Percentiles rank a stretch among this genome's conserved stretches.
phyloP scores from a whole-genome alignment of 1,140 invertebrate genomes.

The Bilobella aurantiaca region DNA sequence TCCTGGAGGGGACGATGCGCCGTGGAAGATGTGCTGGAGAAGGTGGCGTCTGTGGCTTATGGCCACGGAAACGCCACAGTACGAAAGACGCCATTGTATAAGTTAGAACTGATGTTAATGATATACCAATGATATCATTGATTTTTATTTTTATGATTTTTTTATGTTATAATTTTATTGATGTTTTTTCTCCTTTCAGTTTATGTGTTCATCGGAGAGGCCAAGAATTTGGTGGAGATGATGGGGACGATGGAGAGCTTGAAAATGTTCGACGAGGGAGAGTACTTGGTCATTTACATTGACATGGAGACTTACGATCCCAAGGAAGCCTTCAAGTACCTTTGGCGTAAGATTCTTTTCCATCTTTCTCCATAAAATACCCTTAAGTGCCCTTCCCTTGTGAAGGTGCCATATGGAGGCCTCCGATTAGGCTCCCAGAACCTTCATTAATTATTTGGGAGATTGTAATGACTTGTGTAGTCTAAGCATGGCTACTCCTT shows the following conservation, averaged over 20 bases:
- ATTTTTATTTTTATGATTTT: conserved; percentile 7
- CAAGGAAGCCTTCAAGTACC: conserved; percentile 67
- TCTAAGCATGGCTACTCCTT: no score
- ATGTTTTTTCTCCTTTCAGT: conserved; percentile 49
- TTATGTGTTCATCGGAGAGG: conserved; percentile 80
- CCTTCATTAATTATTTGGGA: no score
- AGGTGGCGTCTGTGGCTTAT: no score
- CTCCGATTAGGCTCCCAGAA: no score
- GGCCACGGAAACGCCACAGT: no score
- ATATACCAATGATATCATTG: conserved; percentile 1
- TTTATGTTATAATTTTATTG: no score
- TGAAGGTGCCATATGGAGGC: no score
- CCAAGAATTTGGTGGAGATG: conserved; percentile 69
- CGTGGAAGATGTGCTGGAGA: no score
- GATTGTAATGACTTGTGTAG: no score
- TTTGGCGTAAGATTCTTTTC: conserved; percentile 60
- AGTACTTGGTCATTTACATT: conserved; percentile 90
- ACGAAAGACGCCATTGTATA: no score
- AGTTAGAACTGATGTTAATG: background rate
- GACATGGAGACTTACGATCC: conserved; percentile 75
- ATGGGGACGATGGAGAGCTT: conserved; percentile 68
- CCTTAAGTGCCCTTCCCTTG: no score
- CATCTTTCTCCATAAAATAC: conserved; percentile 6
- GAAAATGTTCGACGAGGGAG: conserved; percentile 74
- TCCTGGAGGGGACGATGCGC: no score